Evolutionary conservation across 2,888 invertebrate species (phyloP), one percentile per base, ranked within the genome.

Genomic region (Cephus rjabovi): DNA sequence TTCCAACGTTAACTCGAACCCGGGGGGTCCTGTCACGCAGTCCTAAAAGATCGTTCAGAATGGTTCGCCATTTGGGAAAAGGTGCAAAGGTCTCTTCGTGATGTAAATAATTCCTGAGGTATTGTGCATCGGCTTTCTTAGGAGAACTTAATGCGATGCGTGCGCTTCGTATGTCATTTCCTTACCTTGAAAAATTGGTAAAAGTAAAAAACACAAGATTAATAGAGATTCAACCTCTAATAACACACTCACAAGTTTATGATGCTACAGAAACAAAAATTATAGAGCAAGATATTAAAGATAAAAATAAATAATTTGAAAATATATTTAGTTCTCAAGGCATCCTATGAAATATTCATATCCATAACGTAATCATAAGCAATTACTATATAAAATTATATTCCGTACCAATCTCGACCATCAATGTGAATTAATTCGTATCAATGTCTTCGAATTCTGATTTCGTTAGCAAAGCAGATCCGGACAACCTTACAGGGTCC

Each of bases 1-100:
- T 75, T 77, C 78, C 73, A 35, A 34, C 74, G 35, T 74, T 34
- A 34, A 71, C 33, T 71, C 3, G 71, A 71, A 71, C 31, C 71
- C 71, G 34, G 71, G 71, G 71, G 71, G 71, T 71, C 71, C 71
- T 71, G 71, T 71, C 71, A 34, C 71, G 30, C 31, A 34, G 71
- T 15, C 23, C 71, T 23, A 71, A 31, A 31, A 34, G 30, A 71
- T 71, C 30, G 33, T 30, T 56, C 9, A 9, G 56, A 56, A 56
- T 23, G 56, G 56, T 56, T 56, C 23, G 56, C 56, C 23, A 56
- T 56, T 56, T 56, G 56, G 56, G 9, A 56, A 56, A 56, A 56
- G 56, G 56, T 9, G 56, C 56, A 56, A 56, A 56, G 23, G 56
- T 56, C 56, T 23, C 56, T 9, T 56, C 9, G 56, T 9, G 56